Conservation (phyloP, 92 coral and sea anemone genomes). For the Chrysogorgia sp. region DNA sequence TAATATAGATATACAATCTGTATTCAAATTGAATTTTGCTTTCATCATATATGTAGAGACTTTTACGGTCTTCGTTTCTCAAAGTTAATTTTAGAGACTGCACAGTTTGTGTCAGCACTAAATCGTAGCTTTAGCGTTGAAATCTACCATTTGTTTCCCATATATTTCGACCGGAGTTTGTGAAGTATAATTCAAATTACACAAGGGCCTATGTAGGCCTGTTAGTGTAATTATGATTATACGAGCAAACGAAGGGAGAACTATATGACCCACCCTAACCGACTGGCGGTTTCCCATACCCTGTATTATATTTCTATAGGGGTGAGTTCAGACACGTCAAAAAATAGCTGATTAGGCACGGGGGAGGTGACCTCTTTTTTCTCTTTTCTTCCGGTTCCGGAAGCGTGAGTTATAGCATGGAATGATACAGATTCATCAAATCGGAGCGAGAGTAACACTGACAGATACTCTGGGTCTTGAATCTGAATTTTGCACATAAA, state of each 20-base stretch:
- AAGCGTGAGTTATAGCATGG: slow-evolving; percentile 3
- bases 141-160: slow-evolving; percentile 44
- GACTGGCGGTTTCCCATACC: slow-evolving; percentile 5
- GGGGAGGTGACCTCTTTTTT: background rate
- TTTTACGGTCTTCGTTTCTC: background rate
- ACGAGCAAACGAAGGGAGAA: slow-evolving; percentile 40
- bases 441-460: too few species aligned
- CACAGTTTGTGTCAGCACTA: background rate
- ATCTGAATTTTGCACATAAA: too few species aligned
- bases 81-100: background rate
- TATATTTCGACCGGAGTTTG: slow-evolving; percentile 38
- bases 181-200: slow-evolving; percentile 31
- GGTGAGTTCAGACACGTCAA: background rate
- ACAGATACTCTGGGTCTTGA: too few species aligned
- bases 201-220: slow-evolving; percentile 16
- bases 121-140: slow-evolving; percentile 9
- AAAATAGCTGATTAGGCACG: slow-evolving; percentile 21
- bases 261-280: slow-evolving; percentile 22
- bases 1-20: background rate
- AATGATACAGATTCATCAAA: too few species aligned
- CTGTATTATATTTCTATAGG: background rate
- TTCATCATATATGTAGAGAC: background rate
- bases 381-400: slow-evolving; percentile 9
- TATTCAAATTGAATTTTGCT: background rate
- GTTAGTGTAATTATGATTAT: slow-evolving; percentile 38